A percentile compares a stretch with the other conserved stretches of the same genome.
Evolutionary conservation across 2,888 invertebrate species (phyloP).

Genomic region (Dione vanillae): DNA sequence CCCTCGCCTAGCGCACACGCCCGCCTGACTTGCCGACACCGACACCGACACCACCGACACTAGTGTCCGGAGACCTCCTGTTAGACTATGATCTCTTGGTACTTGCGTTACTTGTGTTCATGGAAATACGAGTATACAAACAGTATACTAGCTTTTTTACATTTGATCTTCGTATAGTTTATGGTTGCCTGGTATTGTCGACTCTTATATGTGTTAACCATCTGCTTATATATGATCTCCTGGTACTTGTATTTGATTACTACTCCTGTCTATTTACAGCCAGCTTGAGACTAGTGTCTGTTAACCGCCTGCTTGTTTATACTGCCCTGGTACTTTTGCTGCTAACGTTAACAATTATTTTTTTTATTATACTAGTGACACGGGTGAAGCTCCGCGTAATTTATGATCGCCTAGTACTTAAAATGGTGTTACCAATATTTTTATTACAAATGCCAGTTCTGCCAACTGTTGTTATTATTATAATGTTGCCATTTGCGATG

Average conservation of each 20-base stretch:
- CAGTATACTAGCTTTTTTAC: too few relatives aligned
- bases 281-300: too few relatives aligned
- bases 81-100: conserved; percentile 6
- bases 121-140: too few relatives aligned
- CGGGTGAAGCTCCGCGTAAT: background rate
- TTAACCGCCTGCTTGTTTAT: background rate
- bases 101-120: background rate
- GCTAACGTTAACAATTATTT: background rate
- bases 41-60: background rate
- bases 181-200: too few relatives aligned
- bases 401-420: background rate
- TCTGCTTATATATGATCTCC: background rate
- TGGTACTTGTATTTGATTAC: too few relatives aligned
- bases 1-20: conserved; percentile 54
- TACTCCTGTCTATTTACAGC: too few relatives aligned
- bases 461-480: background rate
- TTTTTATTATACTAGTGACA: background rate
- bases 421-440: background rate
- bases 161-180: background rate
- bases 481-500: conserved; percentile 11
- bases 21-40: conserved; percentile 34
- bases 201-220: too few relatives aligned
- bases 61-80: background rate
- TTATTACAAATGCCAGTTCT: background rate
- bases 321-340: background rate